Evolutionary conservation across 2,797 vertebrate species (phyloP).

Genomic region (Heliangelus exortis): DNA sequence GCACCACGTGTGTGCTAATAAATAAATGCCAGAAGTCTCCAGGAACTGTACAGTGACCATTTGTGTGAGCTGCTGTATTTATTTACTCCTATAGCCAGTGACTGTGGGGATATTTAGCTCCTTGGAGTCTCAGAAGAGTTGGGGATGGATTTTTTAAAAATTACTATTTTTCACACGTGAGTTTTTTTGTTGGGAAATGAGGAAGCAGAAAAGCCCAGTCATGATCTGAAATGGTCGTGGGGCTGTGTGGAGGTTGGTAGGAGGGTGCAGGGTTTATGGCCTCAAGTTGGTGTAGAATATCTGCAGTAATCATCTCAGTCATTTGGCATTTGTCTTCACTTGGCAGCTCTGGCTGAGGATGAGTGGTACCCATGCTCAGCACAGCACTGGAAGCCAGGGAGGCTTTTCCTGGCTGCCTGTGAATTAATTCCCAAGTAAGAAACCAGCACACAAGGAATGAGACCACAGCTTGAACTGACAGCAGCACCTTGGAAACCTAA

Average conservation of each 20-base stretch:
- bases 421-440: too few relatives aligned
- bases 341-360: accelerated
- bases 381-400: not conserved
- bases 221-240: accelerated
- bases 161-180: too few relatives aligned
- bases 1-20: accelerated
- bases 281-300: accelerated
- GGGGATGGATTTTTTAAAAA: not conserved
- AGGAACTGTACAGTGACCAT: accelerated
- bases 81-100: not conserved
- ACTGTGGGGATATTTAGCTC: not conserved
- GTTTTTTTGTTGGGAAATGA: not conserved
- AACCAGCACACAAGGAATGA: accelerated
- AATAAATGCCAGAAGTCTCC: not conserved
- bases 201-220: not conserved
- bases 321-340: not conserved
- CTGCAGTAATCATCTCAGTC: not conserved
- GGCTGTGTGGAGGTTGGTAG: not conserved
- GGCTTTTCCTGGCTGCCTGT: not conserved
- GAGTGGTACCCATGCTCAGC: accelerated
- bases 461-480: not conserved
- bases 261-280: not conserved
- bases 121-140: not conserved
- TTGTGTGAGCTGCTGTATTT: not conserved
- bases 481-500: accelerated